Evolutionary conservation across 2,113 vertebrate genomes (phyloP).

Genomic region (Crotalus tigris): DNA sequence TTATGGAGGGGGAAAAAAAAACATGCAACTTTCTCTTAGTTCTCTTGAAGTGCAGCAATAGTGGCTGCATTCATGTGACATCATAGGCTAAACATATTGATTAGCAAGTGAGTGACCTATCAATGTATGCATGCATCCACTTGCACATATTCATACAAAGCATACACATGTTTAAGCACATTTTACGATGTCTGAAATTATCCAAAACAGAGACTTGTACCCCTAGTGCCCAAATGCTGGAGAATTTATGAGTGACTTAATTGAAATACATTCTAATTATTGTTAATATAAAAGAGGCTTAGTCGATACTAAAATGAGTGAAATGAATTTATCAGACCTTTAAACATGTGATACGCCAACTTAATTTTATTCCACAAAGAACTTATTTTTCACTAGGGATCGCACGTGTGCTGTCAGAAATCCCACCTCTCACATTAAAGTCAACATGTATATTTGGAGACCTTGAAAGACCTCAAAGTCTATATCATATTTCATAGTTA

Average conservation of each 20-base stretch:
- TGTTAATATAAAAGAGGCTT: background rate
- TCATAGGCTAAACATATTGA: background rate
- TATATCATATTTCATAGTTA: background rate
- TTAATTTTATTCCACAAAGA: background rate
- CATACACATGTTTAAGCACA: background rate
- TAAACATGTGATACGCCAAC: background rate
- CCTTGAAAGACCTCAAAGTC: background rate
- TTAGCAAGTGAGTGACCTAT: background rate
- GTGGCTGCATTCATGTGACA: background rate
- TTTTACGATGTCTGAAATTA: background rate
- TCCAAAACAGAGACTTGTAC: too few relatives aligned
- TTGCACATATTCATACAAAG: background rate
- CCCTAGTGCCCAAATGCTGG: background rate
- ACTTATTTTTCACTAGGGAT: background rate
- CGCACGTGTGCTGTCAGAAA: background rate
- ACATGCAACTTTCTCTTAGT: background rate
- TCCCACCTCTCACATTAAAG: background rate
- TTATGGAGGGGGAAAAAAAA: background rate
- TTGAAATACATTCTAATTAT: background rate
- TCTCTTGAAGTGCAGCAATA: background rate
- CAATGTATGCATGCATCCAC: background rate
- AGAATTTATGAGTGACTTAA: background rate
- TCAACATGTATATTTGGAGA: background rate
- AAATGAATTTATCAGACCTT: background rate
- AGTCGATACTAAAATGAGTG: background rate